Percentiles rank a stretch among this genome's conserved stretches.
phyloP scores from a whole-genome alignment of 2,113 vertebrate genomes.

The Myodes glareolus region DNA sequence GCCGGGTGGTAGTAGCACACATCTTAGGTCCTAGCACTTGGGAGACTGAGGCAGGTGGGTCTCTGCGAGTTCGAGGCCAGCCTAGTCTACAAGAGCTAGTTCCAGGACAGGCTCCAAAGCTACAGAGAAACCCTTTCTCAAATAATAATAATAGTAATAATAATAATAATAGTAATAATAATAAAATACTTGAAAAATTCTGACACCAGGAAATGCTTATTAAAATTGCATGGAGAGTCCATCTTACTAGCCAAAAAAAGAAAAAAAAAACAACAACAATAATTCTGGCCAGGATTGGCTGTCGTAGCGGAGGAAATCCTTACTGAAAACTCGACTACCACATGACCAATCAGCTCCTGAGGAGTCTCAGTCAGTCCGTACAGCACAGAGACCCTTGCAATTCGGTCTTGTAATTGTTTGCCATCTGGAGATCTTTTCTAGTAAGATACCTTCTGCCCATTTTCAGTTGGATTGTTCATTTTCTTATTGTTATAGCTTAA shows the following conservation, averaged over 20 bases:
- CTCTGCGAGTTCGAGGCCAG: too few species aligned
- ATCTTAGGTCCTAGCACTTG: too few species aligned
- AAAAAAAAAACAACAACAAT: not conserved
- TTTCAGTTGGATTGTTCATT: not conserved
- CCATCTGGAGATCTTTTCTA: not conserved
- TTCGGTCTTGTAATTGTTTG: not conserved
- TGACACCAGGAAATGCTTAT: not conserved
- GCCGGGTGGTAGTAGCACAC: too few species aligned
- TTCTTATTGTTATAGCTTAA: not conserved
- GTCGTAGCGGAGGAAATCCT: not conserved
- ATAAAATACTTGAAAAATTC: not conserved
- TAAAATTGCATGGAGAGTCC: not conserved
- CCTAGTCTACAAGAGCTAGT: too few species aligned
- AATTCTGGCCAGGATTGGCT: not conserved
- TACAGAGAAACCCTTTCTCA: too few species aligned
- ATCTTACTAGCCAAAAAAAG: not conserved
- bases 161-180: not conserved
- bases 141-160: too few species aligned
- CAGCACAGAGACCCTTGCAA: not conserved
- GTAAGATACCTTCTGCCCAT: not conserved
- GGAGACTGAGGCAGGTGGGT: too few species aligned
- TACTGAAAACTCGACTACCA: not conserved
- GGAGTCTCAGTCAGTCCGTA: not conserved
- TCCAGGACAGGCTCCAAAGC: too few species aligned
- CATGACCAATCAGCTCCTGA: too few species aligned